Evolutionary conservation across 2,113 vertebrate genomes (phyloP), one percentile per base, ranked within the genome.

Genomic region (Echinops telfairi): DNA sequence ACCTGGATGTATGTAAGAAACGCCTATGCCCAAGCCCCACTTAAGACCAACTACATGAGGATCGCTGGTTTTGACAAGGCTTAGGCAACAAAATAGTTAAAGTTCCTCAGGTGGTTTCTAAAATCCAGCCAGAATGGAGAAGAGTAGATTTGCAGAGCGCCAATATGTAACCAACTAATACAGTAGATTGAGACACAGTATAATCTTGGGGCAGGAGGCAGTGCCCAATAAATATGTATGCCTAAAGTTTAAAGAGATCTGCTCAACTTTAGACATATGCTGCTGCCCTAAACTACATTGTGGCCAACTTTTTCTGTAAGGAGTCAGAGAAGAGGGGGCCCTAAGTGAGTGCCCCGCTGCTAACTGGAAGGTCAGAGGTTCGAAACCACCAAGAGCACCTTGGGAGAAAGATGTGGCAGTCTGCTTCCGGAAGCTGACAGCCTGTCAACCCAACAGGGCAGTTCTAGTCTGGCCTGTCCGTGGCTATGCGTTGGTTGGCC

Each of bases 121-220:
- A 89, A 92, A 93, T 70, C 40, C 23, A 88, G 64, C 19, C 53
- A 89, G 71, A 92, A 71, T 43, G 94, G 38, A 88, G 43, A 89
- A 81, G 27, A 90, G 43, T 70, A 85, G 36, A 89, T 38, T 36
- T 19, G 79, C 86, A 81, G 14, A 70, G 25, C 62, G 8, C 62
- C 31, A 27, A 70, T 36, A 57, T 66, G 17, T 60, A 93, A 79
- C 76, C 47, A 36, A 84, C 7, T 82, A 36, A 90, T 60, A 71
- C 10, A 90, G 70, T 47, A 57, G 77, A 58, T 11, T 68, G 25
- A 90, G 88, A 87, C n/a, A 80, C 10, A 62, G 70, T 58, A 83
- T 53, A 53, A 68, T n/a, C 25, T 57, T 87, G 75, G 53, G 71
- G 60, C 2, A 88, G 81, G 10, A 86, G 38, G n/a, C 47, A 64